phyloP scores from a whole-genome alignment of 2,113 vertebrate genomes.

The Charina bottae region DNA sequence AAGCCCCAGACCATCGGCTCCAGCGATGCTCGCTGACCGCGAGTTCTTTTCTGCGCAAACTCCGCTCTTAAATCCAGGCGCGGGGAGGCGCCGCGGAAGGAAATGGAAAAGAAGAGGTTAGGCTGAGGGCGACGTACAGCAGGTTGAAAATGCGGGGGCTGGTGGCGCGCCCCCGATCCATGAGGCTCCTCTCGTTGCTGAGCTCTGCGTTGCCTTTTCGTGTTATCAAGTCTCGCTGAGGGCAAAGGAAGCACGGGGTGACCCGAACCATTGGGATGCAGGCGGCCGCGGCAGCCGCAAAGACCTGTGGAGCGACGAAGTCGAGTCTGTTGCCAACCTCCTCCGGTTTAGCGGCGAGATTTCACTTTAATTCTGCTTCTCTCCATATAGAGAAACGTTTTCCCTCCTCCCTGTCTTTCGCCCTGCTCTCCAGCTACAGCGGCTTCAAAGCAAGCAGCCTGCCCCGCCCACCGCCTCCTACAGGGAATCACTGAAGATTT shows the following conservation, averaged over 20 bases:
- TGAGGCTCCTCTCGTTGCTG: background rate
- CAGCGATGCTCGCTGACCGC: background rate
- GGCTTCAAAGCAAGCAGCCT: background rate
- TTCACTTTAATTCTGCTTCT: background rate
- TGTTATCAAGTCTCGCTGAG: background rate
- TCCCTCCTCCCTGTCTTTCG: too few species aligned
- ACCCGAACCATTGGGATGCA: background rate
- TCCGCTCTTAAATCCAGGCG: background rate
- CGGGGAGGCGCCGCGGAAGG: too few species aligned
- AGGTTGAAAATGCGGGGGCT: background rate
- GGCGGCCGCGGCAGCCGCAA: background rate
- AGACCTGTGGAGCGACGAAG: too few species aligned
- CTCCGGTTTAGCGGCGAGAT: background rate
- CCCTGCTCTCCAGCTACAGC: background rate
- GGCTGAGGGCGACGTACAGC: background rate
- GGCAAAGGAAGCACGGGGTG: background rate
- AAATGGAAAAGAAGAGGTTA: too few species aligned
- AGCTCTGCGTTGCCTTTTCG: background rate
- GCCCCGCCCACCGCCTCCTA: background rate
- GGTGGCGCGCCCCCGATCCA: background rate
- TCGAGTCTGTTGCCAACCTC: background rate
- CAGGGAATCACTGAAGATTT: background rate
- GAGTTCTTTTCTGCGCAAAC: background rate
- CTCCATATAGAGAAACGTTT: background rate
- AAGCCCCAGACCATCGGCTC: background rate